A percentile compares a stretch with the other conserved stretches of the same genome.
Evolutionary conservation across 2,113 vertebrate genomes (phyloP).

Genomic region (Amblyopsis rosae): DNA sequence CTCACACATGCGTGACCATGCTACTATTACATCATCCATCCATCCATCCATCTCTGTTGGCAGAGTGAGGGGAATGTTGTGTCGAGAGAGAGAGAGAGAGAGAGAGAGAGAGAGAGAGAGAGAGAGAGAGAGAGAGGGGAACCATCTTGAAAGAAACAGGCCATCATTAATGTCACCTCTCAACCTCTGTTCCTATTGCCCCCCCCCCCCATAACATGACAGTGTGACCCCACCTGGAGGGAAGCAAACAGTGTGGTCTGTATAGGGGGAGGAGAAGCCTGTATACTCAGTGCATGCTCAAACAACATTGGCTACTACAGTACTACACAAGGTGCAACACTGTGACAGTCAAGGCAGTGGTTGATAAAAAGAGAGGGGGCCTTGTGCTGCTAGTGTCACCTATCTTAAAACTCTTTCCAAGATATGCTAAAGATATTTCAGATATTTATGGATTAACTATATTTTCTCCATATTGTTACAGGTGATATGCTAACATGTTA

Average conservation of each 20-base stretch:
- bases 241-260: slow-evolving; percentile 49
- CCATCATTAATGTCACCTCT: background rate
- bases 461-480: no score
- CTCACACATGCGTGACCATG: background rate
- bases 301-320: background rate
- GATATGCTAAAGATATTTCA: no score
- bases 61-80: background rate
- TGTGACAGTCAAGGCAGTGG: slow-evolving; percentile 1
- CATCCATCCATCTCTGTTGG: slow-evolving; percentile 2
- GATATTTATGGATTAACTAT: no score
- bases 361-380: slow-evolving; percentile 31
- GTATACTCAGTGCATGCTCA: slow-evolving; percentile 45
- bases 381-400: slow-evolving; percentile 23
- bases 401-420: no score
- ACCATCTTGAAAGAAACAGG: background rate
- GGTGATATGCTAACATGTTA: no score
- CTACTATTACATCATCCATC: slow-evolving; percentile 18
- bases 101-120: background rate
- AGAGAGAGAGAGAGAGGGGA: background rate
- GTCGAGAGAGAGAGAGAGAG: background rate
- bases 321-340: slow-evolving; percentile 2
- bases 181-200: background rate
- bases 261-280: slow-evolving; percentile 38
- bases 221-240: slow-evolving; percentile 39
- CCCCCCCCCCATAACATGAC: slow-evolving; percentile 28